phyloP scores from a whole-genome alignment of 2,888 invertebrate genomes.

The Pemphredon lugubris region DNA sequence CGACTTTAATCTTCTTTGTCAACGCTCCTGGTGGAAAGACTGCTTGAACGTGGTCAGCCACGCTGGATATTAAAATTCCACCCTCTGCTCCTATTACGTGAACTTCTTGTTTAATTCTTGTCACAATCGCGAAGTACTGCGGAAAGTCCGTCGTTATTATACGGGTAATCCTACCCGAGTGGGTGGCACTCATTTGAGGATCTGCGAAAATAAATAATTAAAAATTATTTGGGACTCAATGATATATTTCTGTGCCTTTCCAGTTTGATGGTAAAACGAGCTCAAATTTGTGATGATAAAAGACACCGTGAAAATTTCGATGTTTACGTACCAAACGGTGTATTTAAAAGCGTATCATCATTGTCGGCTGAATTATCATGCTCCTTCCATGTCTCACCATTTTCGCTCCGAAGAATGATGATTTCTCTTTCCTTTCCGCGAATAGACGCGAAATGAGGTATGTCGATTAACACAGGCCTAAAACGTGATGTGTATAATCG shows the following conservation, averaged over 20 bases:
- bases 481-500: conserved; percentile 10
- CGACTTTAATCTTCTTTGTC: conserved; percentile 99
- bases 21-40: conserved; percentile 97
- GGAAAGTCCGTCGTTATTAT: conserved; percentile 98
- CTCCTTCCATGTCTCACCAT: conserved; percentile 99
- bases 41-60: conserved; percentile 89
- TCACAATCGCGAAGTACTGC: conserved; percentile 98
- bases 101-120: conserved; percentile 97
- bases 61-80: conserved; percentile 96
- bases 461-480: conserved; percentile 96
- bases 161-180: conserved; percentile 91
- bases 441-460: conserved; percentile 98
- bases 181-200: conserved; percentile 77
- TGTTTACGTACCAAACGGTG: conserved; percentile 86
- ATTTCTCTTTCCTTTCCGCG: conserved; percentile 98
- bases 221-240: neutral
- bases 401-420: conserved; percentile 96
- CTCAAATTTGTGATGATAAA: neutral
- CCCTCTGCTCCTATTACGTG: conserved; percentile 99
- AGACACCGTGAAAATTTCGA: neutral
- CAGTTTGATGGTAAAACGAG: no score
- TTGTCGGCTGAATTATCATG: conserved; percentile 87
- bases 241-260: no score
- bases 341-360: conserved; percentile 84
- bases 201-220: conserved; percentile 61